Base-by-base conservation (phyloP, 1,140 invertebrate genomes). In the Temnothorax nylanderi region DNA sequence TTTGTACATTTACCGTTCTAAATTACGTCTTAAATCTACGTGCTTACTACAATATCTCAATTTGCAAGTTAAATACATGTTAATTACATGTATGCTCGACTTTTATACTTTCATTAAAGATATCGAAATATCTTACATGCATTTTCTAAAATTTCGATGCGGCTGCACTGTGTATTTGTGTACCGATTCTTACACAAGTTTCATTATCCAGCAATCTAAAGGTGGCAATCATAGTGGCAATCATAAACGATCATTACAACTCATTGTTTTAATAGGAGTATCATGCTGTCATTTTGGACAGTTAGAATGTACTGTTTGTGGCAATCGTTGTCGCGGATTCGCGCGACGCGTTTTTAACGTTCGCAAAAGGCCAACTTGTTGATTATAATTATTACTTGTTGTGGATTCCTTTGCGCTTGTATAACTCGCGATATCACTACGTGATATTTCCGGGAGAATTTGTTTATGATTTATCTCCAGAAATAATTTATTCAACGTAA, bases 301-400 rank as follows among this genome's bases (percentile, higher is more conserved):
- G 11, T 69, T 67, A 69, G 5, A 49, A 8, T 18, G n/a, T 21
- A n/a, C 64, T 54, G 32, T 74, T 18, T 60, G 41, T 49, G 11
- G 21, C 34, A 78, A 37, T 72, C 75, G 54, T 75, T 77, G 41
- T 80, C 74, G 49, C 44, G 13, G 54, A 44, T 71, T 92, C 88
- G 85, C 44, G 81, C 54, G 88, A 90, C 56, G 16, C 44, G 82
- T 87, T 86, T 91, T 86, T 89, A 76, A 65, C 82, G 44, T 51
- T 77, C 49, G 51, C 34, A 26, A 85, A 34, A 78, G 26, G 21
- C 41, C 51, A 26, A 21, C 58, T 71, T 85, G 85, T 75, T 90
- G 87, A 91, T 89, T 90, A 64, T 91, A 87, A 92, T 92, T 92
- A 87, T 77, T 74, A 82, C 74, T 90, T 82, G 58, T 72, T 69